These are phyloP conservation scores for Dione juno DNA, from an alignment of 2,888 invertebrate species.

Conservation along the genomic window DNA sequence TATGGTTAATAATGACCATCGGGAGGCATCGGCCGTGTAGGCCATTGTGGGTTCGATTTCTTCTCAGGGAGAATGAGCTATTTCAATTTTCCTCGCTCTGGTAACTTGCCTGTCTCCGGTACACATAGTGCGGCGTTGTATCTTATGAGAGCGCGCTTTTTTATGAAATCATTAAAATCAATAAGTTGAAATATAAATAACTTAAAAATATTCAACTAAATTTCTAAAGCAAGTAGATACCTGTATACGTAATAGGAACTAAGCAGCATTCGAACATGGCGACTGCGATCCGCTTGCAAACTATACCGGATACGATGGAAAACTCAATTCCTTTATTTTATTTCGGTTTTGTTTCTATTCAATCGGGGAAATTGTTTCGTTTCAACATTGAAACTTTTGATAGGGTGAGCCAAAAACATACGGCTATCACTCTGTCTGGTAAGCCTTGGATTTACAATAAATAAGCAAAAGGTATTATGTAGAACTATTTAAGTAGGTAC, in stretches of 20 bases:
- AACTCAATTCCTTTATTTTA: conserved; percentile 78
- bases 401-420: conserved; percentile 38
- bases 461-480: neutral
- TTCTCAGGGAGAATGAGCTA: too few relatives aligned
- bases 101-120: too few relatives aligned
- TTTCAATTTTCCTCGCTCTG: too few relatives aligned
- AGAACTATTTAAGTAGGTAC: neutral
- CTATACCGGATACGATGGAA: conserved; percentile 76
- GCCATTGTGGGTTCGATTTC: too few relatives aligned
- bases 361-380: conserved; percentile 69
- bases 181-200: neutral
- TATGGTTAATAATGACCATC: too few relatives aligned
- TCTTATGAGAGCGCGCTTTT: too few relatives aligned
- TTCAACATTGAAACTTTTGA: conserved; percentile 58
- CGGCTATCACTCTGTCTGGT: conserved; percentile 11
- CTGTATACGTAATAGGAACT: conserved; percentile 60
- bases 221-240: conserved; percentile 27
- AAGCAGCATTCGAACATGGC: conserved; percentile 69
- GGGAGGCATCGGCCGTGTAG: too few relatives aligned
- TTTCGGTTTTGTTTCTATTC: conserved; percentile 74
- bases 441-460: conserved; percentile 11
- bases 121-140: too few relatives aligned
- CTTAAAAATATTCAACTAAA: neutral
- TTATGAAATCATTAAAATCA: too few relatives aligned
- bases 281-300: conserved; percentile 78